phyloP scores from a whole-genome alignment of 2,888 invertebrate genomes.

The Drosophila parthenogenetica region DNA sequence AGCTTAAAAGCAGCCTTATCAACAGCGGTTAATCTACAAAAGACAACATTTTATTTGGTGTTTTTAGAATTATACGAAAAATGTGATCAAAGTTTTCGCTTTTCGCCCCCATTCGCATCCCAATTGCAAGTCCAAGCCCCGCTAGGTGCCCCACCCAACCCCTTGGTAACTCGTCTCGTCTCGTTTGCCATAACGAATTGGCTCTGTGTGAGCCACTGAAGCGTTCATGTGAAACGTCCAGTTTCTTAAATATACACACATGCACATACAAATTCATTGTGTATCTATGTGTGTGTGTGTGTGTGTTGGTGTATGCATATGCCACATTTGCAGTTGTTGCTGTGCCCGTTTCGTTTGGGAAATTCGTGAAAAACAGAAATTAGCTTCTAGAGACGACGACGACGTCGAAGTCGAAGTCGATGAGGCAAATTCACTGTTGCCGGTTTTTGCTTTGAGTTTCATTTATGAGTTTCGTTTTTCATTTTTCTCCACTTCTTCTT shows the following conservation, averaged over 20 bases:
- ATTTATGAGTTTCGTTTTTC: slow-evolving; percentile 49
- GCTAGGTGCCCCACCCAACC: not conserved
- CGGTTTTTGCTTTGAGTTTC: slow-evolving; percentile 57
- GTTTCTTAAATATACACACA: slow-evolving; percentile 64
- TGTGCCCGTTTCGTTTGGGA: slow-evolving; percentile 72
- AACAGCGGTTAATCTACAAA: not conserved
- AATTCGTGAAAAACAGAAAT: slow-evolving; percentile 74
- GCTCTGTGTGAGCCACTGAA: slow-evolving; percentile 72
- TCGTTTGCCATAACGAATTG: slow-evolving; percentile 57
- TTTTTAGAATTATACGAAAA: not conserved
- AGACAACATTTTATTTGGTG: not conserved
- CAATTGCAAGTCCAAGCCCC: too few relatives aligned
- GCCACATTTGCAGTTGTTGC: slow-evolving; percentile 24
- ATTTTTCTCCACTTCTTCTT: slow-evolving; percentile 10
- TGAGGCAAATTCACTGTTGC: slow-evolving; percentile 55
- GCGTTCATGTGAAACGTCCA: slow-evolving; percentile 84
- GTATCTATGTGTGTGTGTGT: slow-evolving; percentile 2
- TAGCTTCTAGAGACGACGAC: slow-evolving; percentile 58
- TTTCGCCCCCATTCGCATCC: not conserved
- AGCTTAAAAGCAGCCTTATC: not conserved
- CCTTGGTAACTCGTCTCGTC: slow-evolving; percentile 30
- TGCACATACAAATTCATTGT: not conserved
- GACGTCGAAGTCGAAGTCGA: slow-evolving; percentile 12
- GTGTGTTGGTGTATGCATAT: slow-evolving; percentile 26
- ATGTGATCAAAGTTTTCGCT: not conserved